A percentile compares a stretch with the other conserved stretches of the same genome.
phyloP scores from a whole-genome alignment of 2,888 invertebrate species.

The Pterostichus madidus region DNA sequence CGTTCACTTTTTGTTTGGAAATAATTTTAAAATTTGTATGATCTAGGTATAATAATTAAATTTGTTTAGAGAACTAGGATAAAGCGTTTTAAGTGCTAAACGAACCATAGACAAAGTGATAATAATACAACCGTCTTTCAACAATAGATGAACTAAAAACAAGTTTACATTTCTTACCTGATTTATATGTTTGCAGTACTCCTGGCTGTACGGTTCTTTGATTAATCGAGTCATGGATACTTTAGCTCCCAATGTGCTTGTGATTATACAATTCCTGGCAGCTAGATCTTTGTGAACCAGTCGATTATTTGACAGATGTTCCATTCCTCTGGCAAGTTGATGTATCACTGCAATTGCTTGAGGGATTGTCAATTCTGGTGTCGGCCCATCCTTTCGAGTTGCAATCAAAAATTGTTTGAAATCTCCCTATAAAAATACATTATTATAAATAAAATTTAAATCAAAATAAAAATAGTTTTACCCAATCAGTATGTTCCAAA shows the following conservation, averaged over 20 bases:
- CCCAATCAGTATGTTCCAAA: slow-evolving; percentile 96
- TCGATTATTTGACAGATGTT: slow-evolving; percentile 86
- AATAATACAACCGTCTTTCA: no score
- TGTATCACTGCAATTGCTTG: slow-evolving; percentile 85
- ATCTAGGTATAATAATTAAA: no score
- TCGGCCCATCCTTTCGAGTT: slow-evolving; percentile 78
- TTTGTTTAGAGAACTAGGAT: no score
- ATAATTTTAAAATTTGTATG: no score
- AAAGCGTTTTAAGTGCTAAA: no score
- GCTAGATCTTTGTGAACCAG: slow-evolving; percentile 95
- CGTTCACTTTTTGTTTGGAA: no score
- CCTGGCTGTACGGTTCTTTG: slow-evolving; percentile 92
- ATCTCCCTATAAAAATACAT: slow-evolving; percentile 85
- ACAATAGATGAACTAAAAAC: no score
- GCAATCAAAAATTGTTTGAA: slow-evolving; percentile 92
- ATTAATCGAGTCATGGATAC: slow-evolving; percentile 89
- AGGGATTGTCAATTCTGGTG: slow-evolving; percentile 83
- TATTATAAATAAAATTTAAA: slow-evolving; percentile 66
- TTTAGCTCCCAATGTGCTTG: slow-evolving; percentile 90
- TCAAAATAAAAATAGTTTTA: slow-evolving; percentile 75
- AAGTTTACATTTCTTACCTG: slow-evolving; percentile 77
- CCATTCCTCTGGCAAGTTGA: slow-evolving; percentile 91
- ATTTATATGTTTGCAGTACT: slow-evolving; percentile 92
- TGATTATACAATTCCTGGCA: slow-evolving; percentile 93
- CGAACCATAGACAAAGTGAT: no score